Base-by-base conservation (phyloP, 2,797 vertebrate species). In the Sparus aurata region DNA sequence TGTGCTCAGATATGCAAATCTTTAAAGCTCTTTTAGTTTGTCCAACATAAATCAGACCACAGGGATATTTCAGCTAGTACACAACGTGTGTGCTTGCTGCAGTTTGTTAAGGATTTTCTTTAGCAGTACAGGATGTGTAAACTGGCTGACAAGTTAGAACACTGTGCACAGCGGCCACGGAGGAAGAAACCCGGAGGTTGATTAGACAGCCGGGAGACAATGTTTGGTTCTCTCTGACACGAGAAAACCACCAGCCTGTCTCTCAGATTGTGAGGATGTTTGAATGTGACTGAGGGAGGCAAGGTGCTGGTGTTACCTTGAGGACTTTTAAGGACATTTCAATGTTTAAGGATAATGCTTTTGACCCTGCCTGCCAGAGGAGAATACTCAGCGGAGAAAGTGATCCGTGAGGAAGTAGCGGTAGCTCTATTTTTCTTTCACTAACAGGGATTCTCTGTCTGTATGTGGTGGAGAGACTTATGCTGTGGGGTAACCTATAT, bases 1-100 rank as follows among this genome's bases (percentile, higher is more conserved):
- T 54, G 34, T 20, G 65, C 25, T 55, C 52, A 67, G 65, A 67
- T 54, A 45, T 68, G 50, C 16, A 43, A 41, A 54, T 45, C 10
- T 47, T 58, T 41, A 20, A 38, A 22, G 43, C 18, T 47, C 25
- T 20, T 27, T 13, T 23, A 50, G 43, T 66, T 23, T 25, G 30
- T 38, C 11, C 59, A 18, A 23, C 13, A 62, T 16, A 5, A 45
- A 55, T 27, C 34, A 23, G 58, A 53, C 34, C 23, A 47, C 49
- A 18, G 63, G 49, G 63, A 43, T 18, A 69, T 34, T 41, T 22
- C 27, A 61, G 17, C 16, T 15, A 38, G 57, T 23, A 30, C 43
- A 45, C 66, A 27, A 15, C 17, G 20, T 47, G 25, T 69, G 38
- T 46, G 54, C 65, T 67, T 67, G 50, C n/a, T 25, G 22, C 15